Conservation (phyloP, 1,140 invertebrate species). For the Eumeta japonica region DNA sequence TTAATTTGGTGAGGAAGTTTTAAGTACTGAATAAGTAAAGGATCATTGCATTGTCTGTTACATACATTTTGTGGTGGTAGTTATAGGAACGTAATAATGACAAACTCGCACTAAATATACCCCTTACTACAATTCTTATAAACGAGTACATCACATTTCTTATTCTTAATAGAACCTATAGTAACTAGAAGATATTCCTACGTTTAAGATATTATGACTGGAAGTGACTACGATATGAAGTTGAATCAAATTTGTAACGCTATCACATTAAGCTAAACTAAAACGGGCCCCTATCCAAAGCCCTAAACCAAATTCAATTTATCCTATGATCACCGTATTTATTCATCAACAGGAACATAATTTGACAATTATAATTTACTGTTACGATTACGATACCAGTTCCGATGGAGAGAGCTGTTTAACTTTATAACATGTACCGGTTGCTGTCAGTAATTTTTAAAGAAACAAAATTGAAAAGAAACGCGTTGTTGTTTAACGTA, state of each 20-base stretch:
- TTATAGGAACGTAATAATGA: conserved; percentile 36
- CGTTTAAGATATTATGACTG: conserved; percentile 54
- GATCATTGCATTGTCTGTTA: conserved; percentile 32
- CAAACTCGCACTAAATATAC: neutral
- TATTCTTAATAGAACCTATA: conserved; percentile 24
- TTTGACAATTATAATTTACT: neutral
- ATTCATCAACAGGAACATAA: neutral
- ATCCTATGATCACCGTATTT: neutral
- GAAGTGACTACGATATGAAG: conserved; percentile 53
- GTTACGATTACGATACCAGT: neutral
- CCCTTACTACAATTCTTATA: neutral
- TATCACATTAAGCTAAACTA: conserved; percentile 37
- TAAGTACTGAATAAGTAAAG: conserved; percentile 40
- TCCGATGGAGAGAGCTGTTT: neutral
- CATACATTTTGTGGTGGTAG: conserved; percentile 12
- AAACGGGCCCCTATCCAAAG: neutral
- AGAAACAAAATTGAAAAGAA: neutral
- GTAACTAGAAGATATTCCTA: conserved; percentile 37
- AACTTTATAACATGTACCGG: neutral
- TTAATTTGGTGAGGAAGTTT: conserved; percentile 20
- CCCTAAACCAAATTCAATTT: neutral
- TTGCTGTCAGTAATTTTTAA: neutral
- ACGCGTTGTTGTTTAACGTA: neutral
- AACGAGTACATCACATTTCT: conserved; percentile 40
- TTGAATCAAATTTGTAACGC: conserved; percentile 38